Evolutionary conservation across 2,797 vertebrate species (phyloP).

Genomic region (Falco naumanni): DNA sequence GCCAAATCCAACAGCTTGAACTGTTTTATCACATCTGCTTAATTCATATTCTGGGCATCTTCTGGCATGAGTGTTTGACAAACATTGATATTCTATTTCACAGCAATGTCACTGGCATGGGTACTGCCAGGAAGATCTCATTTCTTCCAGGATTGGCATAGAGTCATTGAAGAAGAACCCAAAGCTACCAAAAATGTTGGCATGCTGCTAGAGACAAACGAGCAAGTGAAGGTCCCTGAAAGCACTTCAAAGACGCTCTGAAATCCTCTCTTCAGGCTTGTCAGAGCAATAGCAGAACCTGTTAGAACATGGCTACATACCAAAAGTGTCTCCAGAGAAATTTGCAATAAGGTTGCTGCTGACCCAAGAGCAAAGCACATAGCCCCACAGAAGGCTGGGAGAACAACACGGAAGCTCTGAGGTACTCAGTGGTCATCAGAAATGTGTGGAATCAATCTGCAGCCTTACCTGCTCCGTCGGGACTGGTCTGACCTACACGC

Average conservation of each 20-base stretch:
- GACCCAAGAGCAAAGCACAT: background rate
- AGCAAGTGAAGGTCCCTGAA: background rate
- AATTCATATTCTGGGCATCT: background rate
- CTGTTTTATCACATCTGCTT: background rate
- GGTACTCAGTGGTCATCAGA: background rate
- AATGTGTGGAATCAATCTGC: background rate
- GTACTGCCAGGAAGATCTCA: background rate
- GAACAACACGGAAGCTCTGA: accelerated
- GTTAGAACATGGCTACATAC: background rate
- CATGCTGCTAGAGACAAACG: background rate
- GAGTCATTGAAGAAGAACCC: background rate
- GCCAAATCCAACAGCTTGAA: background rate
- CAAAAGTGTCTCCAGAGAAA: background rate
- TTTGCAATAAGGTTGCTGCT: background rate
- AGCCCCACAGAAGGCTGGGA: accelerated
- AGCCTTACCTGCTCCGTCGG: background rate
- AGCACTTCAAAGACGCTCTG: background rate
- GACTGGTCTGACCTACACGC: background rate
- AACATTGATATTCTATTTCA: background rate
- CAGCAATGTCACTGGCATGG: background rate
- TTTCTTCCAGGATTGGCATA: background rate
- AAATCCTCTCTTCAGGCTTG: background rate
- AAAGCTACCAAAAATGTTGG: background rate
- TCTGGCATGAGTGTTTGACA: background rate
- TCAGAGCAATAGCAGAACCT: background rate